These are phyloP conservation scores for Habropoda laboriosa DNA, from an alignment of 1,140 invertebrate species.

Conservation along the genomic window DNA sequence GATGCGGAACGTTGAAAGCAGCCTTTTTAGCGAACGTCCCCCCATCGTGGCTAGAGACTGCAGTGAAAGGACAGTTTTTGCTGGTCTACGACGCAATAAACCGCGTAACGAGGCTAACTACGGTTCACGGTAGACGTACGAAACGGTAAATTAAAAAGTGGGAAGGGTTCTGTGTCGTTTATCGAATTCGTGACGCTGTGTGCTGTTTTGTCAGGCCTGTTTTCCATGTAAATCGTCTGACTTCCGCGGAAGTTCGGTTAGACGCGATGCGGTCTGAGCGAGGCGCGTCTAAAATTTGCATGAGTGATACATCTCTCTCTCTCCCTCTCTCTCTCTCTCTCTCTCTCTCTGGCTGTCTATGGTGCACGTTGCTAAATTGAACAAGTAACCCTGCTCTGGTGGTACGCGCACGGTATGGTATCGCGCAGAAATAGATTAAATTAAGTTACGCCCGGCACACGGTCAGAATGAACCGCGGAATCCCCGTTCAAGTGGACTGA, in stretches of 20 bases:
- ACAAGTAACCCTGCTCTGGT: constrained; percentile 42
- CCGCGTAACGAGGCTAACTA: not conserved
- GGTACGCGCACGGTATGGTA: too few relatives aligned
- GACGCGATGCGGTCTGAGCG: not conserved
- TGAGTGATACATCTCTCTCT: constrained; percentile 27
- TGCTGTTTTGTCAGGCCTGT: constrained; percentile 3
- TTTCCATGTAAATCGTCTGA: constrained; percentile 8
- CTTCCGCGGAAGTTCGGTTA: not conserved
- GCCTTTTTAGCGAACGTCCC: constrained; percentile 14
- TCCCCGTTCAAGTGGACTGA: not conserved
- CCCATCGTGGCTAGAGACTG: too few relatives aligned
- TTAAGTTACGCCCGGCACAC: constrained; percentile 14
- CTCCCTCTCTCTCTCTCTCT: too few relatives aligned
- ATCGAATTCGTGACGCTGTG: constrained; percentile 18
- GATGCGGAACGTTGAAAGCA: constrained; percentile 17
- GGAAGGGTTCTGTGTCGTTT: too few relatives aligned
- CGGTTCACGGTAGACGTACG: too few relatives aligned
- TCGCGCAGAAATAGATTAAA: constrained; percentile 34
- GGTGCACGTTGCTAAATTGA: constrained; percentile 31
- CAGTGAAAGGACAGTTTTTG: too few relatives aligned
- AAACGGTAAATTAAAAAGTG: constrained; percentile 22
- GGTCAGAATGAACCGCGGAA: not conserved
- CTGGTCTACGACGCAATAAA: constrained; percentile 25
- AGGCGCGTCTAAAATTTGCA: constrained; percentile 36
- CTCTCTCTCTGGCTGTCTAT: too few relatives aligned